Percentiles rank a stretch among this genome's conserved stretches.
These are phyloP conservation scores for Chondrilla cf. caribensis DNA, from an alignment of 37 sponge, comb jelly and placozoan genomes.

Conservation along the genomic window DNA sequence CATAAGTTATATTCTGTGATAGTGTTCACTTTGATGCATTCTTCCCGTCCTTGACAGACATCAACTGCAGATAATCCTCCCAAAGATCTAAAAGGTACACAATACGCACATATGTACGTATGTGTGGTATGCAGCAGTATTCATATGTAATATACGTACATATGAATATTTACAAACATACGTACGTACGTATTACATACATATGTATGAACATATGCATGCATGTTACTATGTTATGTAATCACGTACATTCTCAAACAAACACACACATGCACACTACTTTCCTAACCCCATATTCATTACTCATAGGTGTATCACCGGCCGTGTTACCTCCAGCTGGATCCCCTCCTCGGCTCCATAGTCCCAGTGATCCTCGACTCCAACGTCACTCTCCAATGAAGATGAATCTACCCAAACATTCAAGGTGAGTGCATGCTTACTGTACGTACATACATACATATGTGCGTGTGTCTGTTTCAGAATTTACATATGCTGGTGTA, in stretches of 20 bases:
- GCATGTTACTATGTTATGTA: not conserved
- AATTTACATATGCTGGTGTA: no score
- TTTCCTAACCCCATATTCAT: no score
- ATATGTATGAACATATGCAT: not conserved
- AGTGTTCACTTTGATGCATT: no score
- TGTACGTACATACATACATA: no score
- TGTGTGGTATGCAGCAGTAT: not conserved
- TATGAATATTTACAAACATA: not conserved
- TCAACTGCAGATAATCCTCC: no score
- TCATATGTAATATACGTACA: not conserved
- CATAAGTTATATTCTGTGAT: no score
- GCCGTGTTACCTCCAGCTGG: slow-evolving; percentile 8
- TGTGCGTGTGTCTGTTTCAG: no score
- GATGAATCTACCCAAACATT: not conserved
- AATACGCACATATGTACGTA: not conserved
- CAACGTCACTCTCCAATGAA: slow-evolving; percentile 40
- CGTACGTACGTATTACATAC: not conserved
- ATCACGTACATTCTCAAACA: not conserved
- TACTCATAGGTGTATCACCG: no score
- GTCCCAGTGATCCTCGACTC: slow-evolving; percentile 43
- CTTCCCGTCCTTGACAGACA: no score
- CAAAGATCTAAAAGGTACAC: no score
- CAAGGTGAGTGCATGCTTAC: not conserved
- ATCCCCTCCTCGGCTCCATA: slow-evolving; percentile 12
- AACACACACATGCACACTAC: not conserved